Conservation (phyloP, 2,888 invertebrate species). For the Myopa tessellatipennis region DNA sequence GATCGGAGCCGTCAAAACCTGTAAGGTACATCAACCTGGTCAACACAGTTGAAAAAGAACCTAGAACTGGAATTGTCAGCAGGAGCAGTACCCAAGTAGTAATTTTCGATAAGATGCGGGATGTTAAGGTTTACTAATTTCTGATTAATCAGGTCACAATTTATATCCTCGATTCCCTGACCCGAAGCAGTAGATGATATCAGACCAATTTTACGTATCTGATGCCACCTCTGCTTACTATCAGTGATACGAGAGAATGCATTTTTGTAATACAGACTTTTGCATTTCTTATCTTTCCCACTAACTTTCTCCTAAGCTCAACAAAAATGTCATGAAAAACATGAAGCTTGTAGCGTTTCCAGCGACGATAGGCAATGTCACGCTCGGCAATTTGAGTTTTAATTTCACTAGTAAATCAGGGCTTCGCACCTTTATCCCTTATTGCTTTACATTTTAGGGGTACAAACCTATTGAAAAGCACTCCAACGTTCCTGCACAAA, state of each 20-base stretch:
- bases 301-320: neutral
- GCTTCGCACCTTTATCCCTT: neutral
- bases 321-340: neutral
- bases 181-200: neutral
- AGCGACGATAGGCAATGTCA: neutral
- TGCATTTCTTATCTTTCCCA: too few relatives aligned
- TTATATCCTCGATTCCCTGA: neutral
- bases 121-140: neutral
- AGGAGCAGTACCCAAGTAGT: neutral
- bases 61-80: neutral
- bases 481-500: neutral
- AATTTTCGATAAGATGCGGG: neutral
- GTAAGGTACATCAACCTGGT: neutral
- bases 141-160: neutral
- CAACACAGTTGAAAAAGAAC: neutral
- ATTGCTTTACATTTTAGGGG: neutral
- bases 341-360: neutral
- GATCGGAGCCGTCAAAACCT: conserved; percentile 25
- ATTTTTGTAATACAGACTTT: neutral
- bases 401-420: neutral
- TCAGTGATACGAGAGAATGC: neutral
- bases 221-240: neutral
- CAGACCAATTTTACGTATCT: conserved; percentile 1
- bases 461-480: neutral
- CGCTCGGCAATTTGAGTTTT: neutral